Conservation (phyloP, 2,113 vertebrate species). For the Oxyura jamaicensis region DNA sequence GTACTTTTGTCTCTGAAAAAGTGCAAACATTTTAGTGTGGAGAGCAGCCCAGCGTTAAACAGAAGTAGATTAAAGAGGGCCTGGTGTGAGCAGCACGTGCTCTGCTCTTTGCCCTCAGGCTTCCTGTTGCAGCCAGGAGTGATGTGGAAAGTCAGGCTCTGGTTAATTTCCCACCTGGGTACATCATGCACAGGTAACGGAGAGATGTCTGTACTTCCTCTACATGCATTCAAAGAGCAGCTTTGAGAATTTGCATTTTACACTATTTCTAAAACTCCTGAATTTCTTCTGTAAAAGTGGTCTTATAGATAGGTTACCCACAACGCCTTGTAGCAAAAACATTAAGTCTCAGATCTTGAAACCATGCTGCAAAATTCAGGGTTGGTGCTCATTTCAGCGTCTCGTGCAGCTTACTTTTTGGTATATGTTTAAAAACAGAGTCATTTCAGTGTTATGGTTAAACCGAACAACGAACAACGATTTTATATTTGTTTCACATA, state of each 20-base stretch:
- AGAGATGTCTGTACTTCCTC: background rate
- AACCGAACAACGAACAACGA: background rate
- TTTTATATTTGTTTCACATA: background rate
- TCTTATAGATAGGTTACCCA: background rate
- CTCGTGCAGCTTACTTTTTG: background rate
- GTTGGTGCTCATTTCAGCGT: background rate
- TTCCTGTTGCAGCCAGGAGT: background rate
- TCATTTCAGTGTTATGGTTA: background rate
- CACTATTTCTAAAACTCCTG: background rate
- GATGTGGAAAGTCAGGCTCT: background rate
- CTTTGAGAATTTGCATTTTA: background rate
- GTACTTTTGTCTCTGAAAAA: background rate
- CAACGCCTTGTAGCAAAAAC: background rate
- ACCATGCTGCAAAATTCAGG: background rate
- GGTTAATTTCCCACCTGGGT: background rate
- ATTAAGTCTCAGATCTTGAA: background rate
- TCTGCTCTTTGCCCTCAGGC: background rate
- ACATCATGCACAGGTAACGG: background rate
- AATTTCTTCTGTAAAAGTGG: background rate
- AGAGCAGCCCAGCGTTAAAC: background rate
- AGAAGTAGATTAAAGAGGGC: background rate
- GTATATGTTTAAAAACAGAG: background rate
- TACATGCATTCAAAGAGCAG: background rate
- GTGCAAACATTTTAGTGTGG: background rate
- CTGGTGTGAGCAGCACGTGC: background rate